Evolutionary conservation across 2,888 invertebrate genomes (phyloP).

Genomic region (Steinernema carpocapsae): DNA sequence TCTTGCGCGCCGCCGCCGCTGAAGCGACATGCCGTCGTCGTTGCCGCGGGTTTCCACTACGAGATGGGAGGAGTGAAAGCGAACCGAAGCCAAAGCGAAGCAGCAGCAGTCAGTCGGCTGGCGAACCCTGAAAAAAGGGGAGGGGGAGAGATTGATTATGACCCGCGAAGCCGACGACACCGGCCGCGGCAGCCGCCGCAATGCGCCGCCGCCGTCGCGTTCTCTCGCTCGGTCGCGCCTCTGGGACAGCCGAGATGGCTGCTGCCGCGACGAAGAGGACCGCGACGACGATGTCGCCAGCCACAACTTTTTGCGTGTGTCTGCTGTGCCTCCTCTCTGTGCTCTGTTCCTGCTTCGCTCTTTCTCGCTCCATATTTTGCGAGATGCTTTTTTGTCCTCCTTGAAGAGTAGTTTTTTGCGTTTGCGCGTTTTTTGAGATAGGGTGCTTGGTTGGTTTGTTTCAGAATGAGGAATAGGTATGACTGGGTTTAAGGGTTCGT

Average conservation of each 20-base stretch:
- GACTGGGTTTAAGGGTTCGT: too few relatives aligned
- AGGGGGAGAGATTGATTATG: slow-evolving; percentile 19
- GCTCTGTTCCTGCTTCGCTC: background rate
- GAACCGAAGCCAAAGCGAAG: background rate
- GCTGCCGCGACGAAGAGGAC: background rate
- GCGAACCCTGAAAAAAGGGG: background rate
- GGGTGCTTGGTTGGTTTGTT: too few relatives aligned
- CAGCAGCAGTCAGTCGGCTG: background rate
- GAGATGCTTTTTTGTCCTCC: background rate
- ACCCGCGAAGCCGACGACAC: slow-evolving; percentile 27
- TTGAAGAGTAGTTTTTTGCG: too few relatives aligned
- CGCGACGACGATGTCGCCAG: slow-evolving; percentile 26
- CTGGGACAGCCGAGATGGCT: too few relatives aligned
- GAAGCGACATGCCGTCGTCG: background rate
- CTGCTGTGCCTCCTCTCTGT: slow-evolving; percentile 17
- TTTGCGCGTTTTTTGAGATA: too few relatives aligned
- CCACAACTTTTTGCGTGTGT: slow-evolving; percentile 31
- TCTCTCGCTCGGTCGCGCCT: too few relatives aligned
- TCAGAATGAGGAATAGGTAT: too few relatives aligned
- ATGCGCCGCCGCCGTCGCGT: too few relatives aligned
- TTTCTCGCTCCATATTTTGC: background rate
- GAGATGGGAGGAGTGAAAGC: background rate
- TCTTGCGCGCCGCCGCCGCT: background rate
- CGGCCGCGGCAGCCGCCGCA: too few relatives aligned
- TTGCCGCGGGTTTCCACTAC: background rate